These are phyloP conservation scores for Bilobella aurantiaca DNA, from an alignment of 1,140 invertebrate genomes.

Conservation along the genomic window DNA sequence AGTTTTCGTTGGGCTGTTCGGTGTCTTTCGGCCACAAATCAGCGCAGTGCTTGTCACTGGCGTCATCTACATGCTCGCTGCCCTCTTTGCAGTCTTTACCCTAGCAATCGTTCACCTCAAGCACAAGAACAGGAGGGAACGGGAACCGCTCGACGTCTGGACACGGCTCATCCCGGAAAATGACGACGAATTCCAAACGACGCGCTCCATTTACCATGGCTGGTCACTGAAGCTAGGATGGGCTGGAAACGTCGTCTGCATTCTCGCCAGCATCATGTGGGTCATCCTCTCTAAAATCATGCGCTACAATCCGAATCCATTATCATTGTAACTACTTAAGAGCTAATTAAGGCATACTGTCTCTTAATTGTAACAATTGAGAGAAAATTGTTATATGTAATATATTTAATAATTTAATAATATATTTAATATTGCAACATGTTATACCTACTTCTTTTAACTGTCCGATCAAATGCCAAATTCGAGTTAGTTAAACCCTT, in stretches of 20 bases:
- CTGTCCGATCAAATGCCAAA: too few relatives aligned
- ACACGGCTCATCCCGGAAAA: conserved; percentile 31
- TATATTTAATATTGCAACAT: too few relatives aligned
- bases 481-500: too few relatives aligned
- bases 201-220: conserved; percentile 40
- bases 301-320: conserved; percentile 64
- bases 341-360: neutral
- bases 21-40: conserved; percentile 73
- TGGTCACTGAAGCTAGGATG: conserved; percentile 23
- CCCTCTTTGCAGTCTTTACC: conserved; percentile 75
- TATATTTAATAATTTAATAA: too few relatives aligned
- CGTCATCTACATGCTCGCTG: conserved; percentile 80
- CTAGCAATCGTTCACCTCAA: conserved; percentile 83
- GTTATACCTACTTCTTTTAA: too few relatives aligned
- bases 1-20: conserved; percentile 70
- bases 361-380: too few relatives aligned
- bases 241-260: conserved; percentile 51
- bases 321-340: neutral
- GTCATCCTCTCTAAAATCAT: conserved; percentile 77
- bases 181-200: conserved; percentile 24
- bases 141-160: conserved; percentile 37
- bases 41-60: conserved; percentile 76
- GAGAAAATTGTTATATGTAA: too few relatives aligned
- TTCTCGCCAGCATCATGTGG: conserved; percentile 68
- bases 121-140: conserved; percentile 53